Evolutionary conservation across 2,113 vertebrate genomes (phyloP), one percentile per base, ranked within the genome.

Genomic region (Empidonax traillii): DNA sequence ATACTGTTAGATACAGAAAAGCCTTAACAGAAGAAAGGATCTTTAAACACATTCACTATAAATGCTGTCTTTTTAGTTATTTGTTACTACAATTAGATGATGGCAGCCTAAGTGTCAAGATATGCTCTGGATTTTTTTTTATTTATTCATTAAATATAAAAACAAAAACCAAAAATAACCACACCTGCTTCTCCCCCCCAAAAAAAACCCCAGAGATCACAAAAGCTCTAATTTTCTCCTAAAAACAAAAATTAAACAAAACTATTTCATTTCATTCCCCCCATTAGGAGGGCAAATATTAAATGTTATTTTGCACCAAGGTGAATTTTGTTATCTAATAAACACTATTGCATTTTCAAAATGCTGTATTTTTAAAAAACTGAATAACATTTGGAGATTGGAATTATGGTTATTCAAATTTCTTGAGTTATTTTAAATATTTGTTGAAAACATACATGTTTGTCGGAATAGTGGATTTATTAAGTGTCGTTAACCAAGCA

Each of bases 1-100:
- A 85, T 78, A 52, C 68, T 81, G 43, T 56, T 93, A 77, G 63
- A 55, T 90, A 87, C 62, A 92, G 87, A 91, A 90, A 58, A 76
- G 33, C 56, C 33, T 17, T 56, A 86, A 19, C 2, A 84, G 61
- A 79, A 85, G 23, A 69, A 71, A 78, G 43, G 6, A 5, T 82
- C 66, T 95, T 61, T 93, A 93, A 95, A 66, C 14, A 65, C 87
- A 87, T 84, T 95, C 12, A 19, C 28, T 82, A 22, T 2, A 55
- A 89, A 56, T 58, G 33, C 23, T 71, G 11, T 59, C 11, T 67
- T 82, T 89, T 73, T 33, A 58, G 30, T 89, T 62, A 46, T 76
- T 92, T 82, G 20, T 62, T 46, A 24, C 67, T 79, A 2, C 44
- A 31, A 35, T 76, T 85, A 33, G 33, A 56, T n/a, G 16, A 67